Base-by-base conservation (phyloP, 2,113 vertebrate genomes). In the Catharus bicknelli region DNA sequence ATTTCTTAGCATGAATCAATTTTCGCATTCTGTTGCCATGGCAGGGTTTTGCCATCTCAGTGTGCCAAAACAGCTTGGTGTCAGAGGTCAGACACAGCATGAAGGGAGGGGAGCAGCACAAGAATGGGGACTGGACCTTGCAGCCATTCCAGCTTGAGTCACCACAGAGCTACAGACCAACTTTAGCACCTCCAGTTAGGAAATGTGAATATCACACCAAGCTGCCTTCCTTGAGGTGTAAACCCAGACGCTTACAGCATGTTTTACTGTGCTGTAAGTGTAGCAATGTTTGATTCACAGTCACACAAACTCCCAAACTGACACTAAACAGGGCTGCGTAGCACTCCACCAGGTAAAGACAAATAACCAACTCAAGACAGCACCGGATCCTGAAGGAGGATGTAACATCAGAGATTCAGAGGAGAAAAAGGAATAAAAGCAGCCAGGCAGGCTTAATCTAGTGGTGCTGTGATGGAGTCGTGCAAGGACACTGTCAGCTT, bases 121-220 rank as follows among this genome's bases (percentile, higher is more conserved):
- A 66, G n/a, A 59, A 40, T 0, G 0, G 58, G 29, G 32, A 30
- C 50, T 42, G n/a, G 63, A 53, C 59, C 4, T 10, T 0, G 0
- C 11, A 68, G 42, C 27, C 50, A 11, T 13, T 64, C 45, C 59
- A 42, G 22, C 36, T 54, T 12, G 9, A 61, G 13, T 48, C 30
- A 20, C 45, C 6, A 6, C 4, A 9, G 22, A 81, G 64, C 51
- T 83, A 42, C 80, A 74, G 55, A 68, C 15, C 22, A n/a, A 58
- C 68, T 70, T 54, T 22, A 88, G 83, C 59, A 93, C 20, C 22
- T 81, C 30, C 68, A 66, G 19, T 40, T 9, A 66, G 51, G 42
- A 38, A 62, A 30, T 0, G 2, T 32, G 75, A 91, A 20, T 48
- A 54, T 59, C 59, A 34, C 34, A 76, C 55, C 58, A 38, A 9